Base-by-base conservation (phyloP, 2,113 vertebrate genomes). In the Rissa tridactyla region DNA sequence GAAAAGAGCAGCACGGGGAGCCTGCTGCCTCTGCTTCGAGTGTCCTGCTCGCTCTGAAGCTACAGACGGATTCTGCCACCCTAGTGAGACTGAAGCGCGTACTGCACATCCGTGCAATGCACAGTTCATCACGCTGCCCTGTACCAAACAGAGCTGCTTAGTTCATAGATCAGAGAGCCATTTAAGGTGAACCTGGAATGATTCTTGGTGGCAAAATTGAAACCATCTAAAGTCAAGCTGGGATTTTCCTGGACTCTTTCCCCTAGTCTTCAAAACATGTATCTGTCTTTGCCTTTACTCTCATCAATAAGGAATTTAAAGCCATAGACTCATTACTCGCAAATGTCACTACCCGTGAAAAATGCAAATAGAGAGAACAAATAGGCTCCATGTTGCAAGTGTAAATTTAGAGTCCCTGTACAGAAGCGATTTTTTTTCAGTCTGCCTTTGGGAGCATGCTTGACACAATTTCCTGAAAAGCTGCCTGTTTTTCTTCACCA, bases 231-330 rank as follows among this genome's bases (percentile, higher is more conserved):
- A 96, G 96, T 92, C 91, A 95, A 94, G 93, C 20, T 1, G 14
- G 15, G 83, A 57, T 95, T 97, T 95, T 95, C 93, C 70, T 97
- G 96, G 92, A 95, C 82, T 91, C 95, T 90, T 95, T 96, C 88
- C 89, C 62, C 75, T 36, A 42, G 64, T 14, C 79, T 95, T 95
- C 85, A 96, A 94, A 96, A 95, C 90, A 96, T 2, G 22, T 64
- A 71, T 89, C 64, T 88, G 82, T 51, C 82, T 94, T 90, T 46
- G 91, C 64, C 79, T 93, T 96, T 91, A 94, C 51, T 96, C 76
- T 96, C 92, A 97, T 89, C 82, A 94, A 96, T 96, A 73, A 97
- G 88, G 95, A 97, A 97, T 96, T 97, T 96, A 86, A 86, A 96
- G 73, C 32, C 75, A 32, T 44, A 83, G 66, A 61, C 72, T 79